These are phyloP conservation scores for Synaphobranchus kaupii DNA, from an alignment of 2,797 vertebrate species.

Conservation along the genomic window DNA sequence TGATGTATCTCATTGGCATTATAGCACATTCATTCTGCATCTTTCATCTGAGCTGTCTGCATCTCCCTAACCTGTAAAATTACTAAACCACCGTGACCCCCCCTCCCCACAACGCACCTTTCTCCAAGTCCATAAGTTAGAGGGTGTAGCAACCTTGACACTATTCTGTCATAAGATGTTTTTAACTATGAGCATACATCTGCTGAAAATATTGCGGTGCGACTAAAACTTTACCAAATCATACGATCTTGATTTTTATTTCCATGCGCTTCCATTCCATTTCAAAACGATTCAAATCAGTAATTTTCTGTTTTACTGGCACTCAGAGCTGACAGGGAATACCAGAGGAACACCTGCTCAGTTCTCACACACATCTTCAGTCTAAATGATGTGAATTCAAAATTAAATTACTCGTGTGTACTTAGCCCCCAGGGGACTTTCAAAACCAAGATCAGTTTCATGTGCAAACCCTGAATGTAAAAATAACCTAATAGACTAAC, in stretches of 20 bases:
- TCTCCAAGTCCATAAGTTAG: not conserved
- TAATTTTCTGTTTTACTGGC: not conserved
- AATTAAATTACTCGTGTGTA: not conserved
- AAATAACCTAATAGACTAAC: not conserved
- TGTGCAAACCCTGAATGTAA: no score
- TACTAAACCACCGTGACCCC: not conserved
- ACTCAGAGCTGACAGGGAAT: not conserved
- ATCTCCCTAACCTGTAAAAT: not conserved
- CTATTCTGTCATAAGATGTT: not conserved
- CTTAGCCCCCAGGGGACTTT: not conserved
- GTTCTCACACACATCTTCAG: conserved; percentile 29
- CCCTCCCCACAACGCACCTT: not conserved
- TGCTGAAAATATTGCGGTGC: not conserved
- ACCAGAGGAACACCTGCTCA: conserved; percentile 12
- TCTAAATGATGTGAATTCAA: not conserved
- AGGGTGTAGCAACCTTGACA: not conserved
- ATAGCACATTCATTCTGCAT: not conserved
- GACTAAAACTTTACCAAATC: not conserved
- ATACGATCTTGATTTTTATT: not conserved
- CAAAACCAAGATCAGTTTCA: not conserved
- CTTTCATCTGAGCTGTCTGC: not conserved
- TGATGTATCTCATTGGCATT: not conserved
- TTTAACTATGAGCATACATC: not conserved
- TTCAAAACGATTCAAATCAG: not conserved
- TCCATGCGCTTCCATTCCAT: no score